Conservation (phyloP, 2,797 vertebrate species). For the Onychomys arenicola region DNA sequence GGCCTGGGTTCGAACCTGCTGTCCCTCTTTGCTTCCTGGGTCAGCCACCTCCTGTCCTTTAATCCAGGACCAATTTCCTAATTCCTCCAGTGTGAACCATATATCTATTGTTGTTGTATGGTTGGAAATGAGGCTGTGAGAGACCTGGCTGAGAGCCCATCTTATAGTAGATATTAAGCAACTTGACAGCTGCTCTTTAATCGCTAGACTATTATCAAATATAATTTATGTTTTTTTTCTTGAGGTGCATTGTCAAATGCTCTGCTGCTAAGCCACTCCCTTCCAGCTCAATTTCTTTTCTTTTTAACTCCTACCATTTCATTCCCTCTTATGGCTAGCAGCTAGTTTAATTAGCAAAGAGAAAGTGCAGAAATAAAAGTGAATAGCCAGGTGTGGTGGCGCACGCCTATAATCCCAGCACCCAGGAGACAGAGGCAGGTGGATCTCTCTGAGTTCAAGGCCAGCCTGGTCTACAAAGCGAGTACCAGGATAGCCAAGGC, state of each 20-base stretch:
- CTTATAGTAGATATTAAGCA: rapidly evolving
- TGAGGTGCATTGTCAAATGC: neutral
- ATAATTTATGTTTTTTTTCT: neutral
- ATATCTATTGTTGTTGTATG: rapidly evolving
- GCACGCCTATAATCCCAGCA: neutral
- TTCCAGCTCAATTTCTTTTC: neutral
- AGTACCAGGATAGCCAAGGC: neutral
- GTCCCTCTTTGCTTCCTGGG: neutral
- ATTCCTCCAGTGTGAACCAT: rapidly evolving
- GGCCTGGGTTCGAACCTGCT: neutral
- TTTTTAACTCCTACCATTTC: neutral
- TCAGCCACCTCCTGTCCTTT: rapidly evolving
- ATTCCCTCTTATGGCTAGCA: neutral
- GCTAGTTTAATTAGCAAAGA: neutral
- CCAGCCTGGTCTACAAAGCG: neutral
- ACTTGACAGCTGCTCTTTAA: neutral
- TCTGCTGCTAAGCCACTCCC: neutral
- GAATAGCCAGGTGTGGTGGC: neutral
- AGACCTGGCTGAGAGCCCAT: neutral
- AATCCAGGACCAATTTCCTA: neutral
- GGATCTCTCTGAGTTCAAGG: neutral
- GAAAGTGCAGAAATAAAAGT: neutral
- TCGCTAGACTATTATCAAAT: neutral
- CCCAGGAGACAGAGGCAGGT: neutral
- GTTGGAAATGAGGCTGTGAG: neutral